These are phyloP conservation scores for Notocelia uddmanniana DNA, from an alignment of 2,888 invertebrate species.

Conservation along the genomic window DNA sequence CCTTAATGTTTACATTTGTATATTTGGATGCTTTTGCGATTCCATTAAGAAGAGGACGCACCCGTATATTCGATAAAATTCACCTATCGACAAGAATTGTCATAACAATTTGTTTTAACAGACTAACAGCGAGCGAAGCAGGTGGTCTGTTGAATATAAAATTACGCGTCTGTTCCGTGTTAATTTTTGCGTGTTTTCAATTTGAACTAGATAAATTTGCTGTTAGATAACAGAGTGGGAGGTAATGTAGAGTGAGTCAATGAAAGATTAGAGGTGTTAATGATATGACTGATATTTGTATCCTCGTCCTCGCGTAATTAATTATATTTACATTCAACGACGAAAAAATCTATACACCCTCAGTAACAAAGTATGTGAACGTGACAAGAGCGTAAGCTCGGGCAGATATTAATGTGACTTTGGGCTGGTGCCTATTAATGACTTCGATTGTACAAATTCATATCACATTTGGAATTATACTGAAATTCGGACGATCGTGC, in stretches of 20 bases:
- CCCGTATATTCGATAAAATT: constrained; percentile 1
- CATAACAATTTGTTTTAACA: constrained; percentile 28
- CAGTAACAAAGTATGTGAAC: too few species aligned
- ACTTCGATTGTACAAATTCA: too few species aligned
- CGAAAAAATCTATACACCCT: too few species aligned
- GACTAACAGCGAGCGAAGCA: neutral
- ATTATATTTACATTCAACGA: too few species aligned
- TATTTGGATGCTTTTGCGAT: neutral
- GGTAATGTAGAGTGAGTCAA: constrained; percentile 4
- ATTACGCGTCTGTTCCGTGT: constrained; percentile 27
- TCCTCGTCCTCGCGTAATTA: too few species aligned
- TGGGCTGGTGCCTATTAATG: too few species aligned
- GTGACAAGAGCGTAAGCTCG: too few species aligned
- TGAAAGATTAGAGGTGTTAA: neutral
- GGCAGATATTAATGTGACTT: too few species aligned
- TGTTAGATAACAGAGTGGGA: constrained; percentile 9
- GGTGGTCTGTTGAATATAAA: constrained; percentile 15
- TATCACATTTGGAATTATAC: too few species aligned
- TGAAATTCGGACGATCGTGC: too few species aligned
- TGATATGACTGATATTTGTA: too few species aligned
- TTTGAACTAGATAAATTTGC: constrained; percentile 16
- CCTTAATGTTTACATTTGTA: neutral
- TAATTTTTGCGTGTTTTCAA: constrained; percentile 31
- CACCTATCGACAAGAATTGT: constrained; percentile 22
- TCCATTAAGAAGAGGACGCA: neutral